phyloP scores from a whole-genome alignment of 2,797 vertebrate genomes.

The Knipowitschia caucasica region DNA sequence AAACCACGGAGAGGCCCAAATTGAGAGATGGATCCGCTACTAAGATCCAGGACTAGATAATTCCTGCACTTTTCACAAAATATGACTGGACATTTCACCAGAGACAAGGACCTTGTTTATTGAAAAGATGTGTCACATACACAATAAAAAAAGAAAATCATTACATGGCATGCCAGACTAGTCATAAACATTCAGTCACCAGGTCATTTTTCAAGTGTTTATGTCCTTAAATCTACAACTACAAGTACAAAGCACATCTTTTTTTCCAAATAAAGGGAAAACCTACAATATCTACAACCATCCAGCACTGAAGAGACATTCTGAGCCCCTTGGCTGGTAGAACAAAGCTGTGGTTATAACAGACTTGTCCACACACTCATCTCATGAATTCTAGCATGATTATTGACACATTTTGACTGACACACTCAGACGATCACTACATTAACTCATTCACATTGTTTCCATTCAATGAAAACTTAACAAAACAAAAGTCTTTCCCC shows the following conservation, averaged over 20 bases:
- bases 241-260: constrained; percentile 77
- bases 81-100: constrained; percentile 39
- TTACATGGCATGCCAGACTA: constrained; percentile 79
- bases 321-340: constrained; percentile 43
- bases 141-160: constrained; percentile 81
- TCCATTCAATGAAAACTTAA: constrained; percentile 67
- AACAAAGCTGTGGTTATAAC: constrained; percentile 36
- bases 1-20: no score
- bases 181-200: constrained; percentile 77
- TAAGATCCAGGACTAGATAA: no score
- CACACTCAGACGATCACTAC: constrained; percentile 70
- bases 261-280: constrained; percentile 69
- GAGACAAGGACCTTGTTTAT: constrained; percentile 77
- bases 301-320: constrained; percentile 51
- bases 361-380: constrained; percentile 56
- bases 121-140: constrained; percentile 82
- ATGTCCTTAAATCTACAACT: constrained; percentile 67
- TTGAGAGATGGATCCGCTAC: no score
- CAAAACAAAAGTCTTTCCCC: constrained; percentile 50
- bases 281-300: constrained; percentile 74
- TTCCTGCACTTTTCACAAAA: background rate
- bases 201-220: constrained; percentile 69
- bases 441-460: constrained; percentile 69
- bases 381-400: constrained; percentile 71
- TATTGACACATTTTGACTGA: constrained; percentile 70